phyloP scores from a whole-genome alignment of 1,140 invertebrate genomes.

The Venturia canescens region DNA sequence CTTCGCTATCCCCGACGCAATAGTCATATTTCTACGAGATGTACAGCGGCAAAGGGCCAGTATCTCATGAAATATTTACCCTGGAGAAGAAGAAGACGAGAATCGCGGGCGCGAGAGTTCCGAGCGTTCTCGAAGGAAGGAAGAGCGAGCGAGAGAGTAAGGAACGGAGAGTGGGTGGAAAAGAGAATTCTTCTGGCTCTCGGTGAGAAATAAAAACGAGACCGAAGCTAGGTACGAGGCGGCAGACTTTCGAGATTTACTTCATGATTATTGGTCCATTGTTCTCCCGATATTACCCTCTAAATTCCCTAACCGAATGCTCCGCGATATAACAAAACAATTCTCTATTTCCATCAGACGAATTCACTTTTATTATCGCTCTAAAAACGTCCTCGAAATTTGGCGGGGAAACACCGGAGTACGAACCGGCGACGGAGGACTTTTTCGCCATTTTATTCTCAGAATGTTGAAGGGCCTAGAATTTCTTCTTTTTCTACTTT shows the following conservation, averaged over 20 bases:
- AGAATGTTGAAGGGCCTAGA: not conserved
- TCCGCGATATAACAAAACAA: too few relatives aligned
- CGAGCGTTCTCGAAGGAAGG: not conserved
- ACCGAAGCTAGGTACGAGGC: slow-evolving; percentile 37
- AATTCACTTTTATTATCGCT: not conserved
- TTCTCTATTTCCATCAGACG: too few relatives aligned
- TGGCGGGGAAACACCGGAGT: not conserved
- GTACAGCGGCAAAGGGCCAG: slow-evolving; percentile 55
- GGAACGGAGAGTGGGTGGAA: not conserved
- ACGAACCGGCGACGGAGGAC: too few relatives aligned
- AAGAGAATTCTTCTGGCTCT: slow-evolving; percentile 4
- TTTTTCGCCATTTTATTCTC: too few relatives aligned
- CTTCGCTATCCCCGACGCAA: slow-evolving; percentile 38
- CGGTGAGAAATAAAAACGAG: slow-evolving; percentile 14
- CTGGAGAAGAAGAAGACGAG: slow-evolving; percentile 40
- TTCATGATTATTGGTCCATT: slow-evolving; percentile 55
- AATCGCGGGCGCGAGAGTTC: not conserved
- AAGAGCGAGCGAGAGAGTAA: slow-evolving; percentile 38
- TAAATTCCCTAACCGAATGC: too few relatives aligned
- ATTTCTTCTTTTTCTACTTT: too few relatives aligned
- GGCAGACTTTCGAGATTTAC: slow-evolving; percentile 49
- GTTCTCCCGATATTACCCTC: not conserved
- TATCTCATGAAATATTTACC: slow-evolving; percentile 49
- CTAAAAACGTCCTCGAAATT: not conserved
- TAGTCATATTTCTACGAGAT: slow-evolving; percentile 56